Percentiles rank a stretch among this genome's conserved stretches.
Evolutionary conservation across 2,888 invertebrate genomes (phyloP).

Genomic region (Hirudinaria manillensis): DNA sequence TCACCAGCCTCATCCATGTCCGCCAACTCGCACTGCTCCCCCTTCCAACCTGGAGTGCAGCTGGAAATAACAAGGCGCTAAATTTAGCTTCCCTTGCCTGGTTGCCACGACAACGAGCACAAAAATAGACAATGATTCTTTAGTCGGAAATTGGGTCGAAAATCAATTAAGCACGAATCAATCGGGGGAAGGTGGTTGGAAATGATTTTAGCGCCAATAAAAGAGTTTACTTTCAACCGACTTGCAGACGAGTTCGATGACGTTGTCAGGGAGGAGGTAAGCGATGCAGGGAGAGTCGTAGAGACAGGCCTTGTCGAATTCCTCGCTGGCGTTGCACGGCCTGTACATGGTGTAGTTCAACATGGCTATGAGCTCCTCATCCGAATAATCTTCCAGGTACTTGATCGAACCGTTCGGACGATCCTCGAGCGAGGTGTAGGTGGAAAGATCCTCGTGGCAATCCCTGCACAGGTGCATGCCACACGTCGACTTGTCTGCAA

Average conservation of each 20-base stretch:
- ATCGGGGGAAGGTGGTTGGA: not conserved
- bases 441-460: not conserved
- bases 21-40: slow-evolving; percentile 11
- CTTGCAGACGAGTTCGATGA: slow-evolving; percentile 20
- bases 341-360: slow-evolving; percentile 13
- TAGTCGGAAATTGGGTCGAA: not conserved
- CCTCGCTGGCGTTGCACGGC: slow-evolving; percentile 8
- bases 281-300: slow-evolving; percentile 16
- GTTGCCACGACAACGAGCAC: not conserved
- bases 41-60: slow-evolving; percentile 13
- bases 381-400: slow-evolving; percentile 18
- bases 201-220: slow-evolving; percentile 11
- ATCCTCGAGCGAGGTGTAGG: not conserved
- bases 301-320: not conserved
- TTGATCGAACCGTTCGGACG: not conserved
- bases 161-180: not conserved
- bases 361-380: slow-evolving; percentile 10
- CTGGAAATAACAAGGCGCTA: slow-evolving; percentile 7
- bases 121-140: no score
- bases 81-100: not conserved
- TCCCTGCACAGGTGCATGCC: not conserved
- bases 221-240: not conserved
- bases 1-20: slow-evolving; percentile 1
- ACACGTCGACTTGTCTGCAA: slow-evolving; percentile 8
- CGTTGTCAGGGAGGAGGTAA: slow-evolving; percentile 19